A percentile compares a stretch with the other conserved stretches of the same genome.
phyloP scores from a whole-genome alignment of 2,113 vertebrate species.

The Fregetta grallaria region DNA sequence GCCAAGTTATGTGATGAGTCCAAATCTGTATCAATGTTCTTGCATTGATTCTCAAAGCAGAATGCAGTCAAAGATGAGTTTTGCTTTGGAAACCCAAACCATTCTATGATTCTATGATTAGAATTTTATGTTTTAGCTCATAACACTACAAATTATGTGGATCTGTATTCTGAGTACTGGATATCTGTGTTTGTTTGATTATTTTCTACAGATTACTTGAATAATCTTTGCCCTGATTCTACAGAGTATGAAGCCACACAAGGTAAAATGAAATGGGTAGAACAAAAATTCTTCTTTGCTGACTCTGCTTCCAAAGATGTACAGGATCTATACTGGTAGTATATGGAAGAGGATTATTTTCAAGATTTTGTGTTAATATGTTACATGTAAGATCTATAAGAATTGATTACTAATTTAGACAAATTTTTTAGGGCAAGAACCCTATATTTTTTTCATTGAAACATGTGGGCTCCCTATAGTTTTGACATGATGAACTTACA shows the following conservation, averaged over 20 bases:
- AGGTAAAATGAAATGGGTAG: conserved; percentile 76
- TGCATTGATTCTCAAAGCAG: neutral
- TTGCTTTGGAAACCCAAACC: neutral
- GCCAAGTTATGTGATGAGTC: neutral
- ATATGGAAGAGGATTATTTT: neutral
- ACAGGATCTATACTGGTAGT: neutral
- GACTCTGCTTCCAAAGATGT: neutral
- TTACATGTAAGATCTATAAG: neutral
- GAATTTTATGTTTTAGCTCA: neutral
- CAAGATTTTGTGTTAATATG: neutral
- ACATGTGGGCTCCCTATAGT: neutral
- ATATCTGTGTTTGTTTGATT: conserved; percentile 8
- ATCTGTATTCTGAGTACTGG: neutral
- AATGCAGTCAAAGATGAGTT: neutral
- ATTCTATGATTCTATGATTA: neutral
- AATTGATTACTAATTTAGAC: neutral
- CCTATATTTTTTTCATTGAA: neutral
- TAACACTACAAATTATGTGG: neutral
- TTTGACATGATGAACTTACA: neutral
- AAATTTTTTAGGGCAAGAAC: neutral
- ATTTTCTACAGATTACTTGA: conserved; percentile 89
- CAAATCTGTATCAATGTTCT: neutral
- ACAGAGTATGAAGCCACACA: conserved; percentile 93
- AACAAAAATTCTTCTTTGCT: neutral
- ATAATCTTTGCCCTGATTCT: conserved; percentile 95